Evolutionary conservation across 2,888 invertebrate species (phyloP).

Genomic region (Notodonta dromedarius): DNA sequence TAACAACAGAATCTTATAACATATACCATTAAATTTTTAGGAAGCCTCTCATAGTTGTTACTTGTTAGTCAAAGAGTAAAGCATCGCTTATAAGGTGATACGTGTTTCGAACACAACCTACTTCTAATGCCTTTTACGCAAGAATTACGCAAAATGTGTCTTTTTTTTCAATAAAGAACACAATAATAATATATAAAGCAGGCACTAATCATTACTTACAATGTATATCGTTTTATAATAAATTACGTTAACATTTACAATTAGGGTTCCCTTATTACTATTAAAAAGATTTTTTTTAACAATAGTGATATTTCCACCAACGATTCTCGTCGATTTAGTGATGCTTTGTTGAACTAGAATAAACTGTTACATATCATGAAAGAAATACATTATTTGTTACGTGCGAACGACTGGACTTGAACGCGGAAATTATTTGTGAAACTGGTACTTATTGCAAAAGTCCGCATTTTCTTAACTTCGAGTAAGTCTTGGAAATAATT

Average conservation of each 20-base stretch:
- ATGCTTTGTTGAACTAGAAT: conserved; percentile 67
- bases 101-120: conserved; percentile 70
- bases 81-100: conserved; percentile 43
- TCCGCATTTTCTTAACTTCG: conserved; percentile 7
- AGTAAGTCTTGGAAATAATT: too few species aligned
- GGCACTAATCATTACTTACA: conserved; percentile 80
- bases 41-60: conserved; percentile 78
- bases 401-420: conserved; percentile 34
- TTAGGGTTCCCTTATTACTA: conserved; percentile 73
- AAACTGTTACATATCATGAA: conserved; percentile 38
- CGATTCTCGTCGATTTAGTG: conserved; percentile 45
- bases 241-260: conserved; percentile 81
- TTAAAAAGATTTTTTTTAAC: conserved; percentile 64
- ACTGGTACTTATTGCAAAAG: not conserved
- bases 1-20: conserved; percentile 83
- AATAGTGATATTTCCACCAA: conserved; percentile 55
- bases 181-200: conserved; percentile 75
- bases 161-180: conserved; percentile 70
- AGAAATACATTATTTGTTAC: conserved; percentile 31
- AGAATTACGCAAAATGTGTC: conserved; percentile 74
- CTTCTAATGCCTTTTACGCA: conserved; percentile 36
- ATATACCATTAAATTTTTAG: conserved; percentile 72
- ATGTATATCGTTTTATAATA: conserved; percentile 80
- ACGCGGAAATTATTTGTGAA: conserved; percentile 16
- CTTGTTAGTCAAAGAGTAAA: conserved; percentile 52